A percentile compares a stretch with the other conserved stretches of the same genome.
Conservation (phyloP, 2,888 invertebrate species). For the Timema podura region DNA sequence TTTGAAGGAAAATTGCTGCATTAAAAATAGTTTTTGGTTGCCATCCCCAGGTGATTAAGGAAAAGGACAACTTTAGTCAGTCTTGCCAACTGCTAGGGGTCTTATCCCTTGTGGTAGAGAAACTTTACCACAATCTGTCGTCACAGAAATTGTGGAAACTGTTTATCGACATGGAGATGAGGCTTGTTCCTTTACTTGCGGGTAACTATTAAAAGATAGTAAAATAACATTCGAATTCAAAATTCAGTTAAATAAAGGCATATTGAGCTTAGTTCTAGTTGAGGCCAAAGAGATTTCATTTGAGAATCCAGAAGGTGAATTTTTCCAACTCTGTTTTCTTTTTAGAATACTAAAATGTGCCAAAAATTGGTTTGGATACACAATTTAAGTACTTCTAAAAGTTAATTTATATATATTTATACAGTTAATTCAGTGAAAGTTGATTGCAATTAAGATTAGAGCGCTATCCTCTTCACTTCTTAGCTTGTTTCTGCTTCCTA, state of each 20-base stretch:
- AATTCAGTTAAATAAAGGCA: too few species aligned
- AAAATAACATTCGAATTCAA: background rate
- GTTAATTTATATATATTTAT: too few species aligned
- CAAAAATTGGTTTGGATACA: too few species aligned
- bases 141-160: constrained; percentile 45
- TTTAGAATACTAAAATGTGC: too few species aligned
- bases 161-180: constrained; percentile 49
- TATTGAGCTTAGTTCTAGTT: background rate
- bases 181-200: constrained; percentile 47
- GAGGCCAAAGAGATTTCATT: background rate
- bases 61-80: constrained; percentile 27
- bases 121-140: constrained; percentile 35
- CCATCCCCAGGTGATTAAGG: background rate
- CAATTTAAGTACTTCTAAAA: too few species aligned
- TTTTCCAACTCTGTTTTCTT: too few species aligned
- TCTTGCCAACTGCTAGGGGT: constrained; percentile 25
- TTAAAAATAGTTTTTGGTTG: background rate
- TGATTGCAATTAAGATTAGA: too few species aligned
- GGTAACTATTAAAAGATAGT: constrained; percentile 37
- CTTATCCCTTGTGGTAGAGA: constrained; percentile 39
- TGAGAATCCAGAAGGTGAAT: too few species aligned
- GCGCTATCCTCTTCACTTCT: too few species aligned
- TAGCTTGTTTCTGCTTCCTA: too few species aligned
- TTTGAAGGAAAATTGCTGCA: background rate
- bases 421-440: too few species aligned